Evolutionary conservation across 2,888 invertebrate genomes (phyloP), one percentile per base, ranked within the genome.

Genomic region (Drosophila villosipedis): DNA sequence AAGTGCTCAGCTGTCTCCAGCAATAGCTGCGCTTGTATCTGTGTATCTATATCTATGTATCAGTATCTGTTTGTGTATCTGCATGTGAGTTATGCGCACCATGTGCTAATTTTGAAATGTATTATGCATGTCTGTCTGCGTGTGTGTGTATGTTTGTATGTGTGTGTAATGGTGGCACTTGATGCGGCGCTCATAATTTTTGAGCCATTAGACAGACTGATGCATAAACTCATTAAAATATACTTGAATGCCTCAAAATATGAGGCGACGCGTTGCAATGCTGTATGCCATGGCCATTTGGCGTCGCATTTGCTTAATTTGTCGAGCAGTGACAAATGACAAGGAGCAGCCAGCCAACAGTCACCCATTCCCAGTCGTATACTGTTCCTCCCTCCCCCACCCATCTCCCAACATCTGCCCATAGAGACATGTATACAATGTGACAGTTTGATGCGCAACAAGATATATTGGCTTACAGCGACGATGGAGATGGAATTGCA

Each of bases 151-250:
- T 65, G 64, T 78, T 61, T n/a, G 41, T 2, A 19, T 43, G 41
- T 43, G 43, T 47, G 43, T 22, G 22, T 25, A 16, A 25, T 47
- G 47, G 66, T 70, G 76, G 58, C 76, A 68, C 75, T 79, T 66
- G 71, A 68, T 77, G 72, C 61, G 72, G 71, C 82, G 83, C 89
- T 89, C 87, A 87, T 90, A 88, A 88, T 90, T 87, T 90, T 80
- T 90, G 80, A 82, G 86, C 83, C 90, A 87, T 90, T 87, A 90
- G 90, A 85, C 89, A 83, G 83, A 78, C 75, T 88, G 80, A 70
- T 85, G 76, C 68, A 88, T 61, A 83, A 85, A 88, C 90, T 90
- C 87, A 87, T 88, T 85, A 85, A 88, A 90, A 88, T 87, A 78
- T 87, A 87, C 87, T 90, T 90, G 89, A 85, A 85, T 75, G 72